phyloP scores from a whole-genome alignment of 2,888 invertebrate genomes.

The Papilio protenor region DNA sequence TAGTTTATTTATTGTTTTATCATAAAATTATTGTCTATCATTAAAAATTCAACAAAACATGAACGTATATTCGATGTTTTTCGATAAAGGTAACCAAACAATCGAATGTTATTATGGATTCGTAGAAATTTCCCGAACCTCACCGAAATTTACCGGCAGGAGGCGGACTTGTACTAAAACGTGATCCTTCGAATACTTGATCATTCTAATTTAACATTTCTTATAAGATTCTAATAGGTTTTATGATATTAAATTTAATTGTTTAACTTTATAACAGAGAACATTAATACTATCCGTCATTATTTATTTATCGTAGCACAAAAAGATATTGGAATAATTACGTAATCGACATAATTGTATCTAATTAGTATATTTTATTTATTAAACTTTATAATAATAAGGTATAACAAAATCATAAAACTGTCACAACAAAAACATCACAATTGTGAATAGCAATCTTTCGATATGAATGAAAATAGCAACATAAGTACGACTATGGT shows the following conservation, averaged over 20 bases:
- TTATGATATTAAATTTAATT: neutral
- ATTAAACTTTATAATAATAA: neutral
- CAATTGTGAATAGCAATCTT: neutral
- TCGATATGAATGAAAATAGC: neutral
- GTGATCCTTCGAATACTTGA: neutral
- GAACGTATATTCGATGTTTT: neutral
- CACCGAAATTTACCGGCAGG: neutral
- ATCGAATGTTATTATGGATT: slow-evolving; percentile 10
- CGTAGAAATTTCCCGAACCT: slow-evolving; percentile 39
- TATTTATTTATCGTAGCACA: neutral
- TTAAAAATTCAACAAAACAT: neutral
- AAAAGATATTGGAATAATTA: slow-evolving; percentile 1
- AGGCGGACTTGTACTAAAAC: neutral
- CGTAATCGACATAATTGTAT: neutral
- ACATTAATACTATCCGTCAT: neutral
- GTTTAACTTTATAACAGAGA: neutral
- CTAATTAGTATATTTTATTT: neutral
- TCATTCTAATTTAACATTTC: neutral
- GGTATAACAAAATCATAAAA: neutral
- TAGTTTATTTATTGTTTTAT: neutral
- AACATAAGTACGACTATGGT: neutral
- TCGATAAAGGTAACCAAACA: slow-evolving; percentile 14
- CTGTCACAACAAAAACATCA: slow-evolving; percentile 19
- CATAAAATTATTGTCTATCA: neutral
- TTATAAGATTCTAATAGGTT: neutral